Evolutionary conservation across 2,113 vertebrate genomes (phyloP).

Genomic region (Grus americana): DNA sequence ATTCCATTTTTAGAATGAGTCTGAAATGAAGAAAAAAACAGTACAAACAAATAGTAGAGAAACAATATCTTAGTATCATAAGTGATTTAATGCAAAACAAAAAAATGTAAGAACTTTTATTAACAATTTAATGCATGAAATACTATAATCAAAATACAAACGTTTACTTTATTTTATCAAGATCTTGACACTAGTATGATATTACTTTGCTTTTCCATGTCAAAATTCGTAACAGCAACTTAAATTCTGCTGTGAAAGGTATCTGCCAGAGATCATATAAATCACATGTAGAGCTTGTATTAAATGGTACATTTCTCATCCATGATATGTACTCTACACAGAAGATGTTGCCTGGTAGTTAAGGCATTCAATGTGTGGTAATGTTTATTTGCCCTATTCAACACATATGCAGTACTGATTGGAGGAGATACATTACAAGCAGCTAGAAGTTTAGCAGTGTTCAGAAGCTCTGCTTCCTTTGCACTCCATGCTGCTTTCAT

Average conservation of each 20-base stretch:
- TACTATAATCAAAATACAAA: not conserved
- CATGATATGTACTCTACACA: not conserved
- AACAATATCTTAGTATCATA: not conserved
- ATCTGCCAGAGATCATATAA: not conserved
- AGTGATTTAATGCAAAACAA: not conserved
- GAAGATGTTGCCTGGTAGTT: not conserved
- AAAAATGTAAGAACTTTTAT: not conserved
- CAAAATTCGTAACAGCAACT: not conserved
- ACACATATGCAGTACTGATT: not conserved
- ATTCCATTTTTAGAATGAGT: not conserved
- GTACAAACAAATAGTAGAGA: not conserved
- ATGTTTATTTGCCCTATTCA: not conserved
- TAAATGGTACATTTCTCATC: not conserved
- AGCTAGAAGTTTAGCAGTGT: not conserved
- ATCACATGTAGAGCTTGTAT: not conserved
- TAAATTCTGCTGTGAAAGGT: not conserved
- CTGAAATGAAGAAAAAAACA: not conserved
- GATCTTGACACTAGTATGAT: not conserved
- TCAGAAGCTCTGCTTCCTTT: not conserved
- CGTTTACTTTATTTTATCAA: not conserved
- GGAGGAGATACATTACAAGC: not conserved
- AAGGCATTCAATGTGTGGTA: accelerated
- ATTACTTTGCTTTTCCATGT: not conserved
- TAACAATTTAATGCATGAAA: not conserved
- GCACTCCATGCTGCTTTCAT: not conserved